phyloP scores from a whole-genome alignment of 2,797 vertebrate species.

The Miopithecus talapoin region DNA sequence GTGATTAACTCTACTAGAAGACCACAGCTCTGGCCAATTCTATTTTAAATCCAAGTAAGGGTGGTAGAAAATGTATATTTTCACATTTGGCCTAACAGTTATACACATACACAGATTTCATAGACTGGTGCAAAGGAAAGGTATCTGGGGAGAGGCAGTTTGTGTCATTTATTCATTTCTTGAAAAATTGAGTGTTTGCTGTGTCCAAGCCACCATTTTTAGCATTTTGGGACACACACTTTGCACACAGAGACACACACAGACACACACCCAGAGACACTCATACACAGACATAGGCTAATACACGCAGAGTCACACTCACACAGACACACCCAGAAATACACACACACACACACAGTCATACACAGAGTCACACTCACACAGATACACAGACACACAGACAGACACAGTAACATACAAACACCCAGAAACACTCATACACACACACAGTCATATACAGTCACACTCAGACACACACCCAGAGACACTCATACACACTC shows the following conservation, averaged over 20 bases:
- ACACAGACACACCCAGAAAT: background rate
- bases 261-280: background rate
- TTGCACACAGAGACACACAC: background rate
- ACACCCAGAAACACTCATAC: background rate
- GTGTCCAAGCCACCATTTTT: background rate
- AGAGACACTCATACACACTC: background rate
- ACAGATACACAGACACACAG: no score
- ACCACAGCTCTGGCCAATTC: background rate
- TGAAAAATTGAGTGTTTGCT: background rate
- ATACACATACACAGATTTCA: accelerated
- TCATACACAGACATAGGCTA: background rate
- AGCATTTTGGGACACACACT: background rate
- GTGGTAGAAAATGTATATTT: background rate
- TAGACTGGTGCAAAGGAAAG: background rate
- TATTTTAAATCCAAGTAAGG: background rate
- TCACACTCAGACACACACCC: background rate
- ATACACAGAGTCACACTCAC: no score
- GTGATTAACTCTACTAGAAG: slow-evolving; percentile 17
- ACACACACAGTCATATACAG: background rate
- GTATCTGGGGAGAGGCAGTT: background rate
- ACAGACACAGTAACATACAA: background rate
- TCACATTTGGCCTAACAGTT: background rate
- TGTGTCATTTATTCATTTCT: background rate
- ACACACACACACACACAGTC: no score
- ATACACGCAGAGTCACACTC: background rate